Conservation (phyloP, 2,113 vertebrate genomes). For the Corvus cornix region DNA sequence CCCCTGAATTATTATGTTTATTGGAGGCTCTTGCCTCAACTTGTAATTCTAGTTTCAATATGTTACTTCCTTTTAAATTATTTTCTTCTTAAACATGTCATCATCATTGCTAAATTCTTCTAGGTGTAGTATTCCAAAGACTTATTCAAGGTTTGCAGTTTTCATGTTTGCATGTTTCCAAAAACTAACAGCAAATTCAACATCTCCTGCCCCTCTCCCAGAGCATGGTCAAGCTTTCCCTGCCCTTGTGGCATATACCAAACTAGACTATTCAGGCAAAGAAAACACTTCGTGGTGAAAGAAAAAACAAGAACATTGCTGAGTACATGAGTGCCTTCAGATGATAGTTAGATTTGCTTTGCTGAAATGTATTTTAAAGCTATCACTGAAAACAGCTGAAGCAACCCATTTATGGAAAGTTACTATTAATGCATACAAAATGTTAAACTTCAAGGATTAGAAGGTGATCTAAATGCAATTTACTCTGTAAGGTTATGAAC, state of each 20-base stretch:
- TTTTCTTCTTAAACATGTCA: background rate
- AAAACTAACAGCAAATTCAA: background rate
- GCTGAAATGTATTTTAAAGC: background rate
- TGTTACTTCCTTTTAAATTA: background rate
- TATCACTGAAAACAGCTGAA: background rate
- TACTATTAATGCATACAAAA: background rate
- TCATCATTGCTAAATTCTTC: background rate
- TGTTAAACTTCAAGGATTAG: background rate
- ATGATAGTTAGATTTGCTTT: background rate
- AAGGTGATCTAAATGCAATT: background rate
- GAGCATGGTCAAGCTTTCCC: background rate
- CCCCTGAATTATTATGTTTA: background rate
- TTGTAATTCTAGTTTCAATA: slow-evolving; percentile 19
- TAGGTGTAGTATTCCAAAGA: background rate
- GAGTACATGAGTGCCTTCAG: background rate
- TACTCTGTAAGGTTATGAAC: background rate
- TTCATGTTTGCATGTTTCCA: background rate
- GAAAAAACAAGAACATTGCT: background rate
- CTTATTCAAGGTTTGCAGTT: background rate
- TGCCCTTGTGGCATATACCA: background rate
- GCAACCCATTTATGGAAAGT: background rate
- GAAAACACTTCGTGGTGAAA: background rate
- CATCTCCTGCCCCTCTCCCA: accelerated
- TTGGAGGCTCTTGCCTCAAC: background rate
- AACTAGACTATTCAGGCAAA: background rate